Conservation (phyloP, 2,888 invertebrate species). For the Drosophila anomalata region DNA sequence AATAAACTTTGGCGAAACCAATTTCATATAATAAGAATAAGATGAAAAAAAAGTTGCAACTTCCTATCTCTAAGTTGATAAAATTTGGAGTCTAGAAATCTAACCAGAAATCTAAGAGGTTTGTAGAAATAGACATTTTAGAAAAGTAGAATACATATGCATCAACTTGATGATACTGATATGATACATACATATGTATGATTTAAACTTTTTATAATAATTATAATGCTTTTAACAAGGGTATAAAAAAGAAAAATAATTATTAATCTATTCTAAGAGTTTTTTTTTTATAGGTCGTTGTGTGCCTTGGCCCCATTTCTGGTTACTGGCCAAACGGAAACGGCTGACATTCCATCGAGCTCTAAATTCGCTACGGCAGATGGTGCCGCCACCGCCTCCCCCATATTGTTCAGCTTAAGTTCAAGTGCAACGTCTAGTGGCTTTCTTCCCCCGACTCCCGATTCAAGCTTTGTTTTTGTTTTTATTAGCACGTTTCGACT, state of each 20-base stretch:
- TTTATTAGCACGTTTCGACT: slow-evolving; percentile 74
- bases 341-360: slow-evolving; percentile 57
- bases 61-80: too few relatives aligned
- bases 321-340: slow-evolving; percentile 42
- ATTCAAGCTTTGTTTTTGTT: slow-evolving; percentile 52
- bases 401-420: slow-evolving; percentile 7
- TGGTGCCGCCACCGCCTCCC: slow-evolving; percentile 6
- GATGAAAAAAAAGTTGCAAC: too few relatives aligned
- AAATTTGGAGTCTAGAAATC: too few relatives aligned
- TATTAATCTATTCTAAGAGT: neutral
- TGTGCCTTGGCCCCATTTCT: slow-evolving; percentile 75
- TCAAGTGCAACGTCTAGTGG: slow-evolving; percentile 36
- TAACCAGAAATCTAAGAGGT: too few relatives aligned
- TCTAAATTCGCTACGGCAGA: slow-evolving; percentile 23
- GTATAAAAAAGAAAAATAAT: neutral
- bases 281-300: slow-evolving; percentile 38
- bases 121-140: too few relatives aligned
- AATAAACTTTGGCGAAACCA: too few relatives aligned
- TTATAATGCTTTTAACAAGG: too few relatives aligned
- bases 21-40: too few relatives aligned
- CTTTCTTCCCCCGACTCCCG: slow-evolving; percentile 13
- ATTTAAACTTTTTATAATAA: too few relatives aligned
- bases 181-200: too few relatives aligned
- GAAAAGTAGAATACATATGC: too few relatives aligned
- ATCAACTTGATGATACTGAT: too few relatives aligned